A percentile compares a stretch with the other conserved stretches of the same genome.
These are phyloP conservation scores for Drosophila engyochracea DNA, from an alignment of 2,888 invertebrate genomes.

Conservation along the genomic window DNA sequence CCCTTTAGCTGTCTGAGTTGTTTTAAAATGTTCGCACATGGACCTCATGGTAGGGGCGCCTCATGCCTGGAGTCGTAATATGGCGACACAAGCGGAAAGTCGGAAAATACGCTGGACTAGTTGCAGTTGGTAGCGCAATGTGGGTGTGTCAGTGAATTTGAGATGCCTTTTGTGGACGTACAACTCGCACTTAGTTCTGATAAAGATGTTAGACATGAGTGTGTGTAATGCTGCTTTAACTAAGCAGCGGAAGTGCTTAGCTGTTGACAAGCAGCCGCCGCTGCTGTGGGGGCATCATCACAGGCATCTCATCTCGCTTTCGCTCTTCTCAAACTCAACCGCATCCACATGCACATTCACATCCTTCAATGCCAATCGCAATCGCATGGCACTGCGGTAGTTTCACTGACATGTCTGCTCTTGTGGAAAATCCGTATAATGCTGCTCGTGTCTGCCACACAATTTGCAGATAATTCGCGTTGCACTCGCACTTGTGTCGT, in stretches of 20 bases:
- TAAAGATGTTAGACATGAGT: slow-evolving; percentile 27
- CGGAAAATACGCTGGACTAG: slow-evolving; percentile 26
- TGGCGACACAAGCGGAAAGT: slow-evolving; percentile 34
- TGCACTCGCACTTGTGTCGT: slow-evolving; percentile 35
- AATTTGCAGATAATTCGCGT: slow-evolving; percentile 55
- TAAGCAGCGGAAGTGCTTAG: slow-evolving; percentile 60
- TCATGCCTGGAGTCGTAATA: slow-evolving; percentile 33
- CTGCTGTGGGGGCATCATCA: slow-evolving; percentile 7
- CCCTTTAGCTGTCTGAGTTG: slow-evolving; percentile 55
- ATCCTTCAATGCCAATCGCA: slow-evolving; percentile 62
- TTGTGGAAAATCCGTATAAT: slow-evolving; percentile 68
- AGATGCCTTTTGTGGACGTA: slow-evolving; percentile 40
- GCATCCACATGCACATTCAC: neutral
- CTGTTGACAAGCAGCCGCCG: slow-evolving; percentile 35
- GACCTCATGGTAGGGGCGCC: slow-evolving; percentile 13
- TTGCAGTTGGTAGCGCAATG: slow-evolving; percentile 20
- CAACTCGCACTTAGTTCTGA: slow-evolving; percentile 44
- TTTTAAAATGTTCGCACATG: slow-evolving; percentile 43
- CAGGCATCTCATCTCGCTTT: slow-evolving; percentile 17
- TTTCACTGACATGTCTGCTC: slow-evolving; percentile 57
- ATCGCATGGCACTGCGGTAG: slow-evolving; percentile 38
- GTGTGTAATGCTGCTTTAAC: slow-evolving; percentile 36
- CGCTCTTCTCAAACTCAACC: neutral
- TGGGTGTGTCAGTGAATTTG: slow-evolving; percentile 53
- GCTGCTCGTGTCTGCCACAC: slow-evolving; percentile 45